A percentile compares a stretch with the other conserved stretches of the same genome.
These are phyloP conservation scores for Sylvia borin DNA, from an alignment of 2,797 vertebrate species.

Conservation along the genomic window DNA sequence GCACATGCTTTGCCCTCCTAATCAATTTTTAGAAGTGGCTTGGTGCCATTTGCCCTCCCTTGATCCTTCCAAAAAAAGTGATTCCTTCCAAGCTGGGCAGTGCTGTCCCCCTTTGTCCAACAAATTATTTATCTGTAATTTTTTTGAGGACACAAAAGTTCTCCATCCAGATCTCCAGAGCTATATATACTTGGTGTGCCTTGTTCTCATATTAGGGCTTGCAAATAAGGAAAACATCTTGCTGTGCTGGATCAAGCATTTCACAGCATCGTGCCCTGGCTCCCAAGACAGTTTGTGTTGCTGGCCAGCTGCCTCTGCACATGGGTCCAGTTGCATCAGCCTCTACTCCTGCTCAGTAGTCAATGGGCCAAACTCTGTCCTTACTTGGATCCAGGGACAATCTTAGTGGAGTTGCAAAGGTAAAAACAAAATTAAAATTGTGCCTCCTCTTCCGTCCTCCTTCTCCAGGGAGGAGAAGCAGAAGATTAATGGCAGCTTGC, in stretches of 20 bases:
- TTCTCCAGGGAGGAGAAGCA: not conserved
- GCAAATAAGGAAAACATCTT: constrained; percentile 57
- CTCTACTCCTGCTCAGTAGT: not conserved
- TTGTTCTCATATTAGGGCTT: constrained; percentile 53
- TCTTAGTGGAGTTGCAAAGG: constrained; percentile 27
- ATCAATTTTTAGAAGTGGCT: constrained; percentile 57
- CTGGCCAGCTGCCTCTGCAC: constrained; percentile 46
- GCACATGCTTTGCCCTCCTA: not conserved
- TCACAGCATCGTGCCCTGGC: constrained; percentile 46
- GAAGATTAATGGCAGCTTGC: not conserved
- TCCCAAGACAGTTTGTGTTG: constrained; percentile 32
- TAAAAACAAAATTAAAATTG: constrained; percentile 41
- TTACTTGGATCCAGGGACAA: constrained; percentile 18
- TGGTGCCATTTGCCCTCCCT: constrained; percentile 29
- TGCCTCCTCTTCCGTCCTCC: not conserved
- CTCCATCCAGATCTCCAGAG: constrained; percentile 1
- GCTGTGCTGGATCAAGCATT: constrained; percentile 44
- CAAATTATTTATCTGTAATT: not conserved
- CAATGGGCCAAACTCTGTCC: constrained; percentile 32
- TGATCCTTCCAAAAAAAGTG: constrained; percentile 28
- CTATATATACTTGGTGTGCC: constrained; percentile 27
- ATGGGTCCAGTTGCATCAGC: constrained; percentile 57
- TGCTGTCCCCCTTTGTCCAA: not conserved
- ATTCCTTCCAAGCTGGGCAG: constrained; percentile 13
- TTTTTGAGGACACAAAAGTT: not conserved